Base-by-base conservation (phyloP, 2,113 vertebrate species). In the Paedocypris sp. region DNA sequence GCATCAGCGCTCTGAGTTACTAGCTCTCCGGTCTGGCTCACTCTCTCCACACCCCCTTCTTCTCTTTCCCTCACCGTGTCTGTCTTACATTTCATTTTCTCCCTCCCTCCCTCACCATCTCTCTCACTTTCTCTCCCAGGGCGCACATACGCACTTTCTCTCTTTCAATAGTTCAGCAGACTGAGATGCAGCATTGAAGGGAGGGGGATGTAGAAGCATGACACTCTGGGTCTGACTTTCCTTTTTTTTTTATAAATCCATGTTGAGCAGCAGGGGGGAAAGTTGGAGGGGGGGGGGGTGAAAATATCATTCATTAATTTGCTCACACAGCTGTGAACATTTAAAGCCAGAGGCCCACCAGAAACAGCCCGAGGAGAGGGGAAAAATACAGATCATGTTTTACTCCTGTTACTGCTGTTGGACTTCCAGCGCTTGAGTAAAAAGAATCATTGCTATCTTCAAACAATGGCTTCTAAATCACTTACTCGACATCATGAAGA, bases 241-340 rank as follows among this genome's bases (percentile, higher is more conserved):
- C 66, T 52, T 35, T 25, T n/a, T n/a, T n/a, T n/a, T 66, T 69
- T 53, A 60, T 60, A 67, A 56, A 64, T 77, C 52, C 64, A 18
- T 65, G 66, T 68, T 73, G 73, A 73, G 67, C 70, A 53, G 70
- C 54, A 75, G 61, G 63, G 68, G 62, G 67, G 64, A 68, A 68
- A 62, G 54, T 61, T 45, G 36, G 39, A 31, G 22, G 11, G 25
- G 4, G 35, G 13, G 41, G 41, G 57, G 6, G 18, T 67, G 68
- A 73, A 70, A 80, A 83, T 77, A 85, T 80, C 78, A 81, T 81
- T 77, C 79, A 83, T 83, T 80, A 74, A 80, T 85, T 86, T 82
- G 77, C 80, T 76, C 76, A 46, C 77, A 82, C 81, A 85, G 82
- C 86, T 82, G 79, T 78, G 78, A 85, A 80, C 83, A 75, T 78